These are phyloP conservation scores for Lepidurus arcticus DNA, from an alignment of 1,140 invertebrate genomes.

Conservation along the genomic window DNA sequence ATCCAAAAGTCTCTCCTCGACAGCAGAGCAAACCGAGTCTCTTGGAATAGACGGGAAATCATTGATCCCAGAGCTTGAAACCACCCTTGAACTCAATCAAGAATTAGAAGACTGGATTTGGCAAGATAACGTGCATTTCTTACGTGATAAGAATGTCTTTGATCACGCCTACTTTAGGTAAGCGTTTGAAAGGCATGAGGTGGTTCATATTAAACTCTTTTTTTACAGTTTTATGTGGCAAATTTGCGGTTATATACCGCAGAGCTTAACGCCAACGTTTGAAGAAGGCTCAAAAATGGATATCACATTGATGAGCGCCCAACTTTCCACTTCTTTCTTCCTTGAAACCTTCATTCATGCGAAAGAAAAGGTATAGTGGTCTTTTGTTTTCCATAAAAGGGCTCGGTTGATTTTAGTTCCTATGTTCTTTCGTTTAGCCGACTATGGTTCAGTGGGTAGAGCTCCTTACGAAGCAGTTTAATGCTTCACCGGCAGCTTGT, in stretches of 20 bases:
- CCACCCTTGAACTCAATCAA: constrained; percentile 59
- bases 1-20: constrained; percentile 30
- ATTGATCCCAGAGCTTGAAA: constrained; percentile 38
- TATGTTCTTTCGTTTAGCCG: constrained; percentile 53
- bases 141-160: constrained; percentile 92
- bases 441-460: constrained; percentile 96
- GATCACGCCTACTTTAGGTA: constrained; percentile 90
- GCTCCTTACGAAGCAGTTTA: constrained; percentile 87
- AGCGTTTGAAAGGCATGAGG: constrained; percentile 42
- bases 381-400: not conserved
- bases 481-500: constrained; percentile 79
- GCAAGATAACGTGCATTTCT: constrained; percentile 91
- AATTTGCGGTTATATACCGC: constrained; percentile 86
- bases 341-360: constrained; percentile 94
- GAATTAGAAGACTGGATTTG: constrained; percentile 86
- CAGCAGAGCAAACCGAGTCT: not conserved
- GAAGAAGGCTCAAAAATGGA: constrained; percentile 63
- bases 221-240: constrained; percentile 86
- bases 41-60: not conserved
- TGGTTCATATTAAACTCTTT: constrained; percentile 31
- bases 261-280: constrained; percentile 57
- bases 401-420: constrained; percentile 5
- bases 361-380: constrained; percentile 75
- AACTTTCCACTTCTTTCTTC: constrained; percentile 87
- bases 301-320: constrained; percentile 75